phyloP scores from a whole-genome alignment of 1,140 invertebrate species.

The Nasonia vitripennis region DNA sequence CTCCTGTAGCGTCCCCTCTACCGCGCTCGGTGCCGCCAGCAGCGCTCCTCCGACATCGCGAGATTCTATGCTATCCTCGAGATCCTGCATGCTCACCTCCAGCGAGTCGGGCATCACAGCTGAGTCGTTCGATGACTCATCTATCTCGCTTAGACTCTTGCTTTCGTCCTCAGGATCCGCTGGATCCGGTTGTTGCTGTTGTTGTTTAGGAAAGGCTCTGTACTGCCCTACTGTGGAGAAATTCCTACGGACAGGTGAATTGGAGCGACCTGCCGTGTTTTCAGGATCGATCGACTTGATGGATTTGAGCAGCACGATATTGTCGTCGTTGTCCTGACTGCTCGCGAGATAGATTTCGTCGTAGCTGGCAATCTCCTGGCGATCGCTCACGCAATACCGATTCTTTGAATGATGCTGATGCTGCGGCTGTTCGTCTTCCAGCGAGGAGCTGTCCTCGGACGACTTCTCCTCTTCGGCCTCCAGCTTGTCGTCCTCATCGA shows the following conservation, averaged over 20 bases:
- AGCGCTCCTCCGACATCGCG: conserved; percentile 24
- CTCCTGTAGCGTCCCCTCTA: conserved; percentile 6
- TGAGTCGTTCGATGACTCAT: conserved; percentile 52
- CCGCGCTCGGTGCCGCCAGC: conserved; percentile 25
- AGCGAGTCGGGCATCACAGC: conserved; percentile 69
- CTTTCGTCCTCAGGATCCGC: neutral
- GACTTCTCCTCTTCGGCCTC: neutral
- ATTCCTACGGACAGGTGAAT: neutral
- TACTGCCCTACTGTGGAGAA: neutral
- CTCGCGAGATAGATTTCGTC: conserved; percentile 68
- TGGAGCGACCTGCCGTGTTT: neutral
- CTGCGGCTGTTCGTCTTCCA: conserved; percentile 56
- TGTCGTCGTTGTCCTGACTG: conserved; percentile 63
- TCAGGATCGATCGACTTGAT: conserved; percentile 69
- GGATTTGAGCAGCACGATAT: conserved; percentile 67
- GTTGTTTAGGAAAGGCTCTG: conserved; percentile 2
- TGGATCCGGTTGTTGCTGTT: neutral
- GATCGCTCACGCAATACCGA: neutral
- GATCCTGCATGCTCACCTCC: conserved; percentile 58
- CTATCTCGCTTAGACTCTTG: neutral
- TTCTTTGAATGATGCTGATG: neutral
- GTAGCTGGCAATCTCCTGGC: conserved; percentile 42
- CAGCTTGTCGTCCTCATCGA: conserved; percentile 3
- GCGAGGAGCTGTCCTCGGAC: neutral
- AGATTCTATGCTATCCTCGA: conserved; percentile 47